These are phyloP conservation scores for Spondyliosoma cantharus DNA, from an alignment of 2,797 vertebrate species.

Conservation along the genomic window DNA sequence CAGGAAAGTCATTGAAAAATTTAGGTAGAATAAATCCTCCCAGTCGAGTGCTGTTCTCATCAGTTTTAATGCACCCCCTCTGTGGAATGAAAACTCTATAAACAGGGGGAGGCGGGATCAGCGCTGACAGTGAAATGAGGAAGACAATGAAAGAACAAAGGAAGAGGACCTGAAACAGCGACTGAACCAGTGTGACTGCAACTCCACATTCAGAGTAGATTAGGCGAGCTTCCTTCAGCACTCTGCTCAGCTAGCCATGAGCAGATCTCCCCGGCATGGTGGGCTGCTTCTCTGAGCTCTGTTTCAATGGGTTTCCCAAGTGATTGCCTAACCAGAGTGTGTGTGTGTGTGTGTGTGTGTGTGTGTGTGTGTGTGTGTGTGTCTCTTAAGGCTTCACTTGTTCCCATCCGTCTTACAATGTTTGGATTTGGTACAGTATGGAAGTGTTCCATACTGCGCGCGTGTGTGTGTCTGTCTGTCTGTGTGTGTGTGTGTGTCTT, in stretches of 20 bases:
- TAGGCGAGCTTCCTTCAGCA: conserved; percentile 45
- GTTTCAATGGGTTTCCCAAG: conserved; percentile 38
- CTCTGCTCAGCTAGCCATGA: conserved; percentile 24
- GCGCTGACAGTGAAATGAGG: conserved; percentile 16
- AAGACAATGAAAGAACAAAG: conserved; percentile 42
- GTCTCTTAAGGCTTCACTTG: conserved; percentile 7
- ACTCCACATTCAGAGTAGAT: conserved; percentile 53
- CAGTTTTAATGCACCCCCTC: conserved; percentile 38
- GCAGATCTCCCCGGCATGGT: conserved; percentile 41
- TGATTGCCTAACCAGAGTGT: conserved; percentile 20
- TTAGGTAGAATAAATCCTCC: conserved; percentile 35
- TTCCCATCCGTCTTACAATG: conserved; percentile 13
- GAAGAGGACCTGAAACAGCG: conserved; percentile 17
- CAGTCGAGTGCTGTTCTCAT: conserved; percentile 23
- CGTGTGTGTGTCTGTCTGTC: conserved; percentile 13
- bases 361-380: conserved; percentile 15
- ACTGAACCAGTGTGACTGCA: conserved; percentile 27
- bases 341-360: conserved; percentile 41
- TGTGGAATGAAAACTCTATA: conserved; percentile 13
- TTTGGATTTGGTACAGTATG: conserved; percentile 12
- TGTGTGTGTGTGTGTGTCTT: conserved; percentile 10
- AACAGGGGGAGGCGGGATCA: not conserved
- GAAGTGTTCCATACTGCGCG: not conserved
- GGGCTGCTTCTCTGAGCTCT: conserved; percentile 48
- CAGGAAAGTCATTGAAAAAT: conserved; percentile 34